These are phyloP conservation scores for Hydrolagus colliei DNA, from an alignment of 2,797 vertebrate genomes.

Conservation along the genomic window DNA sequence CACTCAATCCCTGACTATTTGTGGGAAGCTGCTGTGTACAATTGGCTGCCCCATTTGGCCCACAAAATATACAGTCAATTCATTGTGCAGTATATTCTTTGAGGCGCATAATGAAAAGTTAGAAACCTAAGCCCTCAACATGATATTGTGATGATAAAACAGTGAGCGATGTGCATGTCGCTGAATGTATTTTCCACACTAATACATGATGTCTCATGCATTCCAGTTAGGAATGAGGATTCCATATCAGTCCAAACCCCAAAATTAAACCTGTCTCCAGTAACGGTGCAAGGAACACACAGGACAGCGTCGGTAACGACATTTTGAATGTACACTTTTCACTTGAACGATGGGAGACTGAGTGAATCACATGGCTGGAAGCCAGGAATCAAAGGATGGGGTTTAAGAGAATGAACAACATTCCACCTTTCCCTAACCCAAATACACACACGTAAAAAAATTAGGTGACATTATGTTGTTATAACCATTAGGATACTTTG, in stretches of 20 bases:
- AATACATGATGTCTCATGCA: no score
- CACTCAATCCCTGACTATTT: no score
- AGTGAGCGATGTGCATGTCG: no score
- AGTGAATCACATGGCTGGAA: constrained; percentile 9
- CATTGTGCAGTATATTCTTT: no score
- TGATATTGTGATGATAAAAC: no score
- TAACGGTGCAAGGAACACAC: not conserved
- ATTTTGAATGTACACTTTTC: not conserved
- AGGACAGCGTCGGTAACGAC: not conserved
- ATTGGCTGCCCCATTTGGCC: no score
- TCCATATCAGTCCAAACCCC: constrained; percentile 24
- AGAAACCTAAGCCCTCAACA: no score
- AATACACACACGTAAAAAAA: constrained; percentile 23
- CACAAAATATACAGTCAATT: no score
- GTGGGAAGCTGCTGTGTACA: no score
- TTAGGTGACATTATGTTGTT: not conserved
- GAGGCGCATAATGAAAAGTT: no score
- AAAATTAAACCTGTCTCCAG: constrained; percentile 1
- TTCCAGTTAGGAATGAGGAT: not conserved
- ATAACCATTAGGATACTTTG: constrained; percentile 15
- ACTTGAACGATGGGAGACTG: not conserved
- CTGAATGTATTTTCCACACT: no score
- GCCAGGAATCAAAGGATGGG: constrained; percentile 9
- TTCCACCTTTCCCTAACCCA: not conserved
- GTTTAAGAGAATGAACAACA: constrained; percentile 8